Percentiles rank a stretch among this genome's conserved stretches.
Evolutionary conservation across 2,797 vertebrate species (phyloP).

Genomic region (Enteromius anoplus): DNA sequence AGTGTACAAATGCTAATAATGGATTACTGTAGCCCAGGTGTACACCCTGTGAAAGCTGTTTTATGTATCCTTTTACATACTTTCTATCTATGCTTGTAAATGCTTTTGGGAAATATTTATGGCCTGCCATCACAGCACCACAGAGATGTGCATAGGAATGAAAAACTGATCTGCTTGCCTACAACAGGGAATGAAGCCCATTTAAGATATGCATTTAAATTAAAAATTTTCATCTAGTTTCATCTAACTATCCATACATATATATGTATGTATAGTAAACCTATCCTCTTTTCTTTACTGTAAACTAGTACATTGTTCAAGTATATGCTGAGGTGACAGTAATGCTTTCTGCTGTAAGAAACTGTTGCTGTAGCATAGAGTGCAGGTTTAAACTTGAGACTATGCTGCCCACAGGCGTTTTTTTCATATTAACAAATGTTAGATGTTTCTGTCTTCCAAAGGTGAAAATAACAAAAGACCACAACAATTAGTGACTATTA

Average conservation of each 20-base stretch:
- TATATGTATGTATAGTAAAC: not conserved
- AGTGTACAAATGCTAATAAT: not conserved
- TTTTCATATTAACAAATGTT: constrained; percentile 2
- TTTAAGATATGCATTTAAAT: not conserved
- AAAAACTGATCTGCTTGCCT: not conserved
- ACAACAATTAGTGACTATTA: not conserved
- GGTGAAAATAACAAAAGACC: not conserved
- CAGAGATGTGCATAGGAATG: not conserved
- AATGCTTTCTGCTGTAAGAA: not conserved
- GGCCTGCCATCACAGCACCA: not conserved
- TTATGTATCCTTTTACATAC: not conserved
- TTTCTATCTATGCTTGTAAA: not conserved
- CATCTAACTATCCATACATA: no score
- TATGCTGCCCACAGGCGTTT: constrained; percentile 12
- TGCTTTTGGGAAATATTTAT: constrained; percentile 3
- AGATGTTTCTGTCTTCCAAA: not conserved
- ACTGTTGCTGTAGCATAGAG: not conserved
- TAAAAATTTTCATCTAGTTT: no score
- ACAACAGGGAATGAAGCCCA: not conserved
- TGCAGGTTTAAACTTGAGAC: constrained; percentile 31
- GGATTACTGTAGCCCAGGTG: not conserved
- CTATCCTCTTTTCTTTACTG: not conserved
- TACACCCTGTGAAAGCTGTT: not conserved
- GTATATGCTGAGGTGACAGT: not conserved
- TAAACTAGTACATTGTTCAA: not conserved